A percentile compares a stretch with the other conserved stretches of the same genome.
These are phyloP conservation scores for Petrocephalus sullivani DNA, from an alignment of 2,797 vertebrate genomes.

Conservation along the genomic window DNA sequence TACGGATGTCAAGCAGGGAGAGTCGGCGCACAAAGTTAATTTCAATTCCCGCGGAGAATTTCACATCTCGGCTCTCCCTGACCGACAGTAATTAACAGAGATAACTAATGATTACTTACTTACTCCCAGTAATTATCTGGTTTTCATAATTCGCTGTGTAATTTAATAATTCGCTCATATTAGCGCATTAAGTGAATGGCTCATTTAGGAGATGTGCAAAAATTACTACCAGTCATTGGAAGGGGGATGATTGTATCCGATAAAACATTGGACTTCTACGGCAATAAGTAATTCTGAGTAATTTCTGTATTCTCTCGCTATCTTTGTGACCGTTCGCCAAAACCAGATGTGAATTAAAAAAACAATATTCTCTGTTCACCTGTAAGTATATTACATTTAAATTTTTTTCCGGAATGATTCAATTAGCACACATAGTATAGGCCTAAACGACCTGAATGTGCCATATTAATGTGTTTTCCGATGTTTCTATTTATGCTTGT, in stretches of 20 bases:
- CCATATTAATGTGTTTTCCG: neutral
- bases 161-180: conserved; percentile 98
- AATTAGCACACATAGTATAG: neutral
- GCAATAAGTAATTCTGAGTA: conserved; percentile 40
- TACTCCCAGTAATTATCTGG: conserved; percentile 96
- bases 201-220: conserved; percentile 68
- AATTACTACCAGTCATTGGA: conserved; percentile 63
- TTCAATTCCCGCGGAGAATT: conserved; percentile 87
- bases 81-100: conserved; percentile 98
- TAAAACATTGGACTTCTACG: conserved; percentile 59
- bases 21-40: conserved; percentile 83
- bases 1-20: conserved; percentile 71
- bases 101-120: conserved; percentile 99
- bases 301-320: conserved; percentile 23
- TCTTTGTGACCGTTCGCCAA: neutral
- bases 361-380: neutral
- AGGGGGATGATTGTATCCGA: conserved; percentile 65
- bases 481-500: neutral
- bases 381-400: neutral
- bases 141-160: conserved; percentile 99
- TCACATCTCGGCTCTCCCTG: conserved; percentile 77
- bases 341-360: neutral
- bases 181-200: conserved; percentile 86
- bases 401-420: neutral
- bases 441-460: neutral